Percentiles rank a stretch among this genome's conserved stretches.
Conservation (phyloP, 2,888 invertebrate genomes). For the Hypomecis atomaria region DNA sequence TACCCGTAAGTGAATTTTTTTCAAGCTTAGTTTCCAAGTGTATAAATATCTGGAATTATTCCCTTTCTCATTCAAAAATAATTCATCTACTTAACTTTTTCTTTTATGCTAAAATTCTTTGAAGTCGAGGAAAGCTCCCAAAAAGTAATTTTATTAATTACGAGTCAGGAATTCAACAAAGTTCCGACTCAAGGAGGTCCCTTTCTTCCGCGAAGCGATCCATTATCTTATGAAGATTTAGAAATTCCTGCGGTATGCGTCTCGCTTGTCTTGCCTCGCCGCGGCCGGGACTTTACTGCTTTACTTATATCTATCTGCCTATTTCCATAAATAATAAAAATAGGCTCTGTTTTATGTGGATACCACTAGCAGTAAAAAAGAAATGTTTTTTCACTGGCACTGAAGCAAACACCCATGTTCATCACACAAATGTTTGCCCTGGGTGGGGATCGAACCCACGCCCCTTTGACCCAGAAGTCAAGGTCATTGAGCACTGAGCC, state of each 20-base stretch:
- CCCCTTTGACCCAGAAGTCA: too few relatives aligned
- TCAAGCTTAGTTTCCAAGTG: conserved; percentile 55
- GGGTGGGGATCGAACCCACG: too few relatives aligned
- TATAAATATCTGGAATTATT: conserved; percentile 80
- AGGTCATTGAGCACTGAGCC: too few relatives aligned
- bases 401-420: too few relatives aligned
- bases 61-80: conserved; percentile 82
- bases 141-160: conserved; percentile 86
- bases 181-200: conserved; percentile 79
- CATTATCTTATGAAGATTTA: conserved; percentile 85
- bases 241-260: conserved; percentile 80
- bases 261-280: conserved; percentile 44
- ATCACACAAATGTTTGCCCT: too few relatives aligned
- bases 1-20: not conserved
- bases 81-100: conserved; percentile 84
- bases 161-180: conserved; percentile 84
- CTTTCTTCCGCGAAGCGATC: conserved; percentile 80
- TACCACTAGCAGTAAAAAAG: too few relatives aligned
- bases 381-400: too few relatives aligned
- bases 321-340: not conserved
- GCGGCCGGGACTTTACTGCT: conserved; percentile 15
- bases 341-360: too few relatives aligned
- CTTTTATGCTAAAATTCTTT: conserved; percentile 84
- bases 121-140: conserved; percentile 83
- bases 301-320: conserved; percentile 9